Evolutionary conservation across 2,113 vertebrate species (phyloP), one percentile per base, ranked within the genome.

Genomic region (Bubo scandiacus): DNA sequence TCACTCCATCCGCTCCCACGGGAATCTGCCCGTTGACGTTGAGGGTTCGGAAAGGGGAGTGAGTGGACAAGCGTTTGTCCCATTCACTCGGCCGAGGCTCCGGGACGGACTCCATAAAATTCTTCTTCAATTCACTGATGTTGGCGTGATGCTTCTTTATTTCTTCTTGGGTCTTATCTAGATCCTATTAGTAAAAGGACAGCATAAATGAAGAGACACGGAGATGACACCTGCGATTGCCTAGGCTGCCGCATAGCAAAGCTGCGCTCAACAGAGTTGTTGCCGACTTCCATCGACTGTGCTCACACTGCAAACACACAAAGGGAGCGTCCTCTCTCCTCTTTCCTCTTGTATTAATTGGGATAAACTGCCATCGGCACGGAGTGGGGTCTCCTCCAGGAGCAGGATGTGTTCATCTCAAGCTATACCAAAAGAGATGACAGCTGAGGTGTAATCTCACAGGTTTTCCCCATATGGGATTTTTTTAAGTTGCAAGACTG

Each of bases 81-180:
- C 99, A 99, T 96, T 99, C 99, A 15, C 99, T 99, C 84, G 99
- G 99, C 71, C 98, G 98, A 32, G 99, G 98, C 73, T 99, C 99
- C 0, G 99, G 99, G 51, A 99, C 98, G 1, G 99, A 99, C 94
- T 99, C 99, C 99, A 99, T 99, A 86, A 99, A 99, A 92, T 99
- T 99, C 97, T 99, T 99, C 97, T 99, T 99, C 74, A 99, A 86
- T 96, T 99, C 99, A 49, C 99, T 99, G 97, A 99, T 99, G 96
- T 99, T 99, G 73, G 99, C 99, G 59, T 99, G 99, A 95, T 99
- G 99, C 83, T 99, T 99, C 98, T 99, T 99, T 38, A 99, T 99
- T 94, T 99, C 99, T 34, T 99, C 99, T 92, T 99, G 99, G 91
- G 99, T 99, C 97, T 99, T 99, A 92, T 99, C 99, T 97, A 99